A percentile compares a stretch with the other conserved stretches of the same genome.
Conservation (phyloP, 92 coral and sea anemone genomes). For the Palythoa grandis region DNA sequence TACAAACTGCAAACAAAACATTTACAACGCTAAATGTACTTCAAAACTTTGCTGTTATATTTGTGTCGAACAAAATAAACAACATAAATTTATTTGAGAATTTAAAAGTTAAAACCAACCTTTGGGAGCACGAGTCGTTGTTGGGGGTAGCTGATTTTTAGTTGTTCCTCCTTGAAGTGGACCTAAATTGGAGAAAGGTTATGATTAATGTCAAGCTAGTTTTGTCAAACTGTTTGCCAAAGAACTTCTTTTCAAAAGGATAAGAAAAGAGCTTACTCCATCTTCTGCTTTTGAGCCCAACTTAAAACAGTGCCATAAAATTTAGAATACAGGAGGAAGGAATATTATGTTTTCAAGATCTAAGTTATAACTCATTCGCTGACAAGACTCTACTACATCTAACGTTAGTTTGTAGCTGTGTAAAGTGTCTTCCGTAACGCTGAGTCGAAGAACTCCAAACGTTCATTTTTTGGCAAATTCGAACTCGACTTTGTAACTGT, state of each 20-base stretch:
- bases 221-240: neutral
- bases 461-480: too few relatives aligned
- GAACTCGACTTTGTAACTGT: too few relatives aligned
- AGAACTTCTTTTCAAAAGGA: neutral
- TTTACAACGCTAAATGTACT: neutral
- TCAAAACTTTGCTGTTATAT: neutral
- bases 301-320: too few relatives aligned
- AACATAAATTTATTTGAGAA: too few relatives aligned
- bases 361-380: too few relatives aligned
- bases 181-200: neutral
- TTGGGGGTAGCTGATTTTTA: neutral
- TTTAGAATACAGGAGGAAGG: too few relatives aligned
- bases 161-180: neutral
- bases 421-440: too few relatives aligned
- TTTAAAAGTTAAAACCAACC: neutral
- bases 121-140: neutral
- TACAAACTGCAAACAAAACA: conserved; percentile 3
- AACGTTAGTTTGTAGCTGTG: too few relatives aligned
- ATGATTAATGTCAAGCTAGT: neutral
- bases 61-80: neutral
- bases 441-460: too few relatives aligned
- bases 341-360: too few relatives aligned
- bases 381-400: too few relatives aligned
- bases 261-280: neutral
- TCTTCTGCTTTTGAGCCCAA: too few relatives aligned